These are phyloP conservation scores for Dysdera silvatica DNA, from an alignment of 1,140 invertebrate genomes.

Conservation along the genomic window DNA sequence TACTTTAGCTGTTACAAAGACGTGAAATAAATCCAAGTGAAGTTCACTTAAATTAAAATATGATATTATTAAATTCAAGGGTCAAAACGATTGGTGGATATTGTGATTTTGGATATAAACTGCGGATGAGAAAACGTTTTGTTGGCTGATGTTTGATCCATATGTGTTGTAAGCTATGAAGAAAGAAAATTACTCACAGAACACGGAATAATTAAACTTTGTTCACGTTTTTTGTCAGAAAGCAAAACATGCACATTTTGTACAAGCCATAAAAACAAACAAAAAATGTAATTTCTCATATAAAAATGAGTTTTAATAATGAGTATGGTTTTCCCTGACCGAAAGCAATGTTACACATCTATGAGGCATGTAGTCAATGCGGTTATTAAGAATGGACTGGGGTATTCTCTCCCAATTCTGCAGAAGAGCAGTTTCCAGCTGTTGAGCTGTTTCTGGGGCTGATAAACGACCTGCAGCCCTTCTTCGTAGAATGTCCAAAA, in stretches of 20 bases:
- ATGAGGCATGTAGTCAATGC: constrained; percentile 4
- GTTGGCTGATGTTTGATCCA: not conserved
- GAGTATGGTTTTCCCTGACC: not conserved
- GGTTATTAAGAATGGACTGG: constrained; percentile 2
- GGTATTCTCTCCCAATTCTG: constrained; percentile 3
- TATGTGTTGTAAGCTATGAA: constrained; percentile 1
- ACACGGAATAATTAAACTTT: not conserved
- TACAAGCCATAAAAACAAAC: not conserved
- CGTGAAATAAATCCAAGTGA: no score
- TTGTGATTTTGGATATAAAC: not conserved
- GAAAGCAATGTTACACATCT: not conserved
- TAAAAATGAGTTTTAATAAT: constrained; percentile 1
- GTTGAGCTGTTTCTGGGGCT: not conserved
- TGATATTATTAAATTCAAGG: not conserved
- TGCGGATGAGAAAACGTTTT: not conserved
- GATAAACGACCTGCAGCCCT: not conserved
- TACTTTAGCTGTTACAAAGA: no score
- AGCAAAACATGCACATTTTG: not conserved
- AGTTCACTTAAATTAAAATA: no score
- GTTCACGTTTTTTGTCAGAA: not conserved
- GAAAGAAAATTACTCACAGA: not conserved
- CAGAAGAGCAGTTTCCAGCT: constrained; percentile 1
- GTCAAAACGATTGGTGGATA: not conserved
- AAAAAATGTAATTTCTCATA: not conserved
- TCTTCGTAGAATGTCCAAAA: not conserved